Evolutionary conservation across 37 sponge, comb jelly and placozoan species (phyloP), one percentile per base, ranked within the genome.

Genomic region (Halisarca cf. caerulea): DNA sequence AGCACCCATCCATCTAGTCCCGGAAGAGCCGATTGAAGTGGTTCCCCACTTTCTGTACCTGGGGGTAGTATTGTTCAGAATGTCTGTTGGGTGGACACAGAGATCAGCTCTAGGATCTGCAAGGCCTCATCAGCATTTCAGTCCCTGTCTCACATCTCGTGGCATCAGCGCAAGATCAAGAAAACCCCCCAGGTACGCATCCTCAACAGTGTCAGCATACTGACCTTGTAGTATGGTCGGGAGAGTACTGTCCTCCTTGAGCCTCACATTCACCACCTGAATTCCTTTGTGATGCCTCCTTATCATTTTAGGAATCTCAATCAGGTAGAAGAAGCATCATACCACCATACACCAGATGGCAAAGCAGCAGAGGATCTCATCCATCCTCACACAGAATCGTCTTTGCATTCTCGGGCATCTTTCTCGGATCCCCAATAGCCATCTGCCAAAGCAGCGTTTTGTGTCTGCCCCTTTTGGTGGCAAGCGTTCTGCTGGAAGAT

Each of bases 141-240:
- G 64, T 28, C 28, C 9, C 64, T 61, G 9, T 28, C 28, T 7
- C 6, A 23, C 5, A 27, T 61, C 64, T 27, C 15, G 28, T 61
- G 64, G 64, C 15, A 61, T 61, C 64, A 61, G 30, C 24, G 15
- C 5, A 61, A 61, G 64, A 61, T 61, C 64, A 61, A 61, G 64
- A 61, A 9, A 5, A 61, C 5, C 24, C 6, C 64, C 24, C 6
- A 61, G 64, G 30, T 61, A 14, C 51, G 64, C n/a, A 15, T 61
- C 64, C 64, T 61, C n/a, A 15, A 61, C 64, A 61, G 64, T 27
- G 64, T 61, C 64, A n/a, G n/a, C n/a, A n/a, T n/a, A n/a, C n/a
- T n/a, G n/a, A n/a, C n/a, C n/a, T n/a, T n/a, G n/a, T n/a, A n/a
- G n/a, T n/a, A n/a, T n/a, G n/a, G n/a, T n/a, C 17, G 11, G 15